These are phyloP conservation scores for Alaudala cheleensis DNA, from an alignment of 2,113 vertebrate species.

Conservation along the genomic window DNA sequence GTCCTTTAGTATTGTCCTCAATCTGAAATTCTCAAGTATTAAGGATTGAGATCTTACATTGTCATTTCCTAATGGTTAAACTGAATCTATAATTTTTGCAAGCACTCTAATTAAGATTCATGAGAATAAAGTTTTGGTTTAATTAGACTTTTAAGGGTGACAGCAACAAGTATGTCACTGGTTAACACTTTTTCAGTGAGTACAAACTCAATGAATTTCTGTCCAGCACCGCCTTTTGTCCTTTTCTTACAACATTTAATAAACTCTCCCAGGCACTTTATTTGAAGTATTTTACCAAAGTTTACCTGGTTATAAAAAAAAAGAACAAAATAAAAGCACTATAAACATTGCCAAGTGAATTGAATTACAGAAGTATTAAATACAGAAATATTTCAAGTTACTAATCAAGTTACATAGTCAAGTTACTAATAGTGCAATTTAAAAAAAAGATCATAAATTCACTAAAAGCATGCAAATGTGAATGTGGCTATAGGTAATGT, in stretches of 20 bases:
- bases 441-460: neutral
- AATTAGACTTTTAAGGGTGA: constrained; percentile 19
- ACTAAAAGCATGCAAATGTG: neutral
- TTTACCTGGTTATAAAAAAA: neutral
- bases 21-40: neutral
- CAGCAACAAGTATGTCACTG: neutral
- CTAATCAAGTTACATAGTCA: neutral
- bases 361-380: neutral
- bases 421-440: neutral
- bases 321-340: neutral
- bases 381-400: neutral
- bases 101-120: constrained; percentile 24
- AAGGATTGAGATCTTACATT: neutral
- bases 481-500: neutral
- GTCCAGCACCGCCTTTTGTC: neutral
- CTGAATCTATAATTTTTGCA: constrained; percentile 23
- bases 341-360: neutral
- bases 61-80: constrained; percentile 16
- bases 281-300: neutral
- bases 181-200: neutral
- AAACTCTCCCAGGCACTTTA: neutral
- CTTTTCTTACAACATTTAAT: neutral
- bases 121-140: constrained; percentile 29
- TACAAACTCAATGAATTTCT: neutral
- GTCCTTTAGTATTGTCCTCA: neutral